phyloP scores from a whole-genome alignment of 2,888 invertebrate genomes.

The Vanessa cardui region DNA sequence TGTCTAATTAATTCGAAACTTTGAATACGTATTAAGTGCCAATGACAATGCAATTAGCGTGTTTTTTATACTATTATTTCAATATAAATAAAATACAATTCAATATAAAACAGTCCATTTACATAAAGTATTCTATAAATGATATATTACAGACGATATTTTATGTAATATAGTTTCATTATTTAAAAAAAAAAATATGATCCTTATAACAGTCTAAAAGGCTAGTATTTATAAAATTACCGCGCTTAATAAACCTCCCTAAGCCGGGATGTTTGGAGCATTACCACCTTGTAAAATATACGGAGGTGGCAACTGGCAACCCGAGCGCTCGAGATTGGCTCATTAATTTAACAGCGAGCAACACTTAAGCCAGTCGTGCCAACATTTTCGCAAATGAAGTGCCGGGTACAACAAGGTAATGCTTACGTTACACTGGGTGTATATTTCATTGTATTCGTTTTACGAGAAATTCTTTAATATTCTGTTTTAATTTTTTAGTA shows the following conservation, averaged over 20 bases:
- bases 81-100: too few relatives aligned
- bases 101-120: too few relatives aligned
- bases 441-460: conserved; percentile 5
- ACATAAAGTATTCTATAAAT: too few relatives aligned
- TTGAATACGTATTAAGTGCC: too few relatives aligned
- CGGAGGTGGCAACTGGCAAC: conserved; percentile 60
- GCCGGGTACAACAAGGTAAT: conserved; percentile 55
- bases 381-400: conserved; percentile 80
- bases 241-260: conserved; percentile 34
- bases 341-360: conserved; percentile 82
- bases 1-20: too few relatives aligned
- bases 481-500: too few relatives aligned
- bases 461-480: background rate
- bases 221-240: conserved; percentile 28
- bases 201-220: conserved; percentile 3
- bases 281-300: conserved; percentile 81
- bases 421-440: conserved; percentile 5
- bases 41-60: too few relatives aligned
- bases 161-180: background rate
- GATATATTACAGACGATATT: too few relatives aligned
- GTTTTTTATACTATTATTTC: too few relatives aligned
- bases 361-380: conserved; percentile 79
- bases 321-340: conserved; percentile 76
- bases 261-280: conserved; percentile 51
- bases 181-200: background rate